Percentiles rank a stretch among this genome's conserved stretches.
Conservation (phyloP, 2,797 vertebrate species). For the Pipistrellus pipistrellus region DNA sequence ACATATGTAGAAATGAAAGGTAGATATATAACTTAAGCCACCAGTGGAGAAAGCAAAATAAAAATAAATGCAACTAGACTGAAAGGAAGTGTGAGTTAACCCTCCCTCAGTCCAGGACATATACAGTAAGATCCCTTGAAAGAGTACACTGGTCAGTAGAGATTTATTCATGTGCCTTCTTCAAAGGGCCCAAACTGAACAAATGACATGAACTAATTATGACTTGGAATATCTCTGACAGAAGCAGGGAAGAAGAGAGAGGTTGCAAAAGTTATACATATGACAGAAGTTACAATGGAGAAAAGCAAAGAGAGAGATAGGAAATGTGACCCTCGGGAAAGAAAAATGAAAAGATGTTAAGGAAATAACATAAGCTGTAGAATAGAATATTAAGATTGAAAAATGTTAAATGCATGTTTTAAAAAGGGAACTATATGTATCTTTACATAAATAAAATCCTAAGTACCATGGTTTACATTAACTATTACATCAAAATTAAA, state of each 20-base stretch:
- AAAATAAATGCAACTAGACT: not conserved
- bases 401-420: constrained; percentile 7
- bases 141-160: not conserved
- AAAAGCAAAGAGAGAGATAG: not conserved
- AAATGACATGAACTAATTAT: constrained; percentile 25
- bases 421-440: not conserved
- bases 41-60: not conserved
- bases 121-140: not conserved
- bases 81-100: not conserved
- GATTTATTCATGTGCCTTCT: not conserved
- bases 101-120: not conserved
- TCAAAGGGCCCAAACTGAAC: not conserved
- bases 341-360: not conserved
- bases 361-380: not conserved
- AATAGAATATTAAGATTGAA: not conserved
- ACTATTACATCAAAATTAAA: not conserved
- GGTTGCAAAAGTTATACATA: not conserved
- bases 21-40: not conserved
- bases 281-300: not conserved
- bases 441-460: not conserved
- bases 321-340: not conserved
- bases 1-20: not conserved
- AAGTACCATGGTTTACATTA: not conserved
- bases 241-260: not conserved
- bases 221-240: constrained; percentile 2